These are phyloP conservation scores for Caenorhabditis sp. DNA, from an alignment of 2,888 invertebrate species.

Conservation along the genomic window DNA sequence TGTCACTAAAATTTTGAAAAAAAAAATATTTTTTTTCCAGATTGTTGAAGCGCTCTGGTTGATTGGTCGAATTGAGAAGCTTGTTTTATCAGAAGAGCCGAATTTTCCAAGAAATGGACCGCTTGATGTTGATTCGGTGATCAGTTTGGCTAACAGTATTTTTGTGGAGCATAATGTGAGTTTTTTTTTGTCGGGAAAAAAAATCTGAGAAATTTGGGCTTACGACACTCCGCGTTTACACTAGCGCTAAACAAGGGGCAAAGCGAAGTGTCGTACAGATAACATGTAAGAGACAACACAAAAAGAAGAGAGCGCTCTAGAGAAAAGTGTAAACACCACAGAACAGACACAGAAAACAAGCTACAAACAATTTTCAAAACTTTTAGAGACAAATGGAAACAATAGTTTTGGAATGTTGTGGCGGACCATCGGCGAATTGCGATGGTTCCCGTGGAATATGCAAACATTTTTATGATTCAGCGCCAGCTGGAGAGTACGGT, in stretches of 20 bases:
- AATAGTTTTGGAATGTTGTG: conserved; percentile 91
- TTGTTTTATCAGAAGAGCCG: conserved; percentile 53
- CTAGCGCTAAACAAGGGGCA: too few relatives aligned
- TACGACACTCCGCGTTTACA: too few relatives aligned
- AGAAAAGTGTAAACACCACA: too few relatives aligned
- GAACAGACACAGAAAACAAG: too few relatives aligned
- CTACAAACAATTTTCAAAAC: conserved; percentile 71
- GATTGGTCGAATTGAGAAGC: conserved; percentile 80
- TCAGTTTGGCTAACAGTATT: conserved; percentile 90
- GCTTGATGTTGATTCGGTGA: conserved; percentile 83
- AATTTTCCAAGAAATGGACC: conserved; percentile 56
- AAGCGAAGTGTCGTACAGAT: too few relatives aligned
- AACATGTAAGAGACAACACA: too few relatives aligned
- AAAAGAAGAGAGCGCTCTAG: too few relatives aligned
- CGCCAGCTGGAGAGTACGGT: conserved; percentile 94
- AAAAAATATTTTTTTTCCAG: conserved; percentile 13
- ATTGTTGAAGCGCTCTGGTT: conserved; percentile 95
- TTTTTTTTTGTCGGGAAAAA: conserved; percentile 1
- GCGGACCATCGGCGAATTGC: conserved; percentile 75
- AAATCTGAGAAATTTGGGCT: background rate
- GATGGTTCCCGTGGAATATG: conserved; percentile 94
- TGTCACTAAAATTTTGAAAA: conserved; percentile 4
- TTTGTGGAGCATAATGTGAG: conserved; percentile 93
- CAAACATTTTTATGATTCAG: conserved; percentile 95
- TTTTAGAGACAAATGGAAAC: conserved; percentile 84